These are phyloP conservation scores for Pagetopsis macropterus DNA, from an alignment of 2,797 vertebrate genomes.

Conservation along the genomic window DNA sequence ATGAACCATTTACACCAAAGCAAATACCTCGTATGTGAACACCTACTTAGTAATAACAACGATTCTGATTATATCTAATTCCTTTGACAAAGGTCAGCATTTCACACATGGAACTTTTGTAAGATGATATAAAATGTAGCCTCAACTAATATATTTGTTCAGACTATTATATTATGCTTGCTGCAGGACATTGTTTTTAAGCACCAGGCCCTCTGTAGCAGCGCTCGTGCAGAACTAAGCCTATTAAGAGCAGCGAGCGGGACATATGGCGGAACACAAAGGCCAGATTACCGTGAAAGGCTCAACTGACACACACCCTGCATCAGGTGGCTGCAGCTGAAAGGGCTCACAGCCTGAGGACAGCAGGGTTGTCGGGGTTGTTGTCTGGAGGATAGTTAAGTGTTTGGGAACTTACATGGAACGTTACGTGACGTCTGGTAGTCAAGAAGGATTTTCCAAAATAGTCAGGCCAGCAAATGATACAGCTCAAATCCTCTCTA, in stretches of 20 bases:
- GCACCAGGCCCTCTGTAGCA: background rate
- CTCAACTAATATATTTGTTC: background rate
- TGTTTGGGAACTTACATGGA: slow-evolving; percentile 52
- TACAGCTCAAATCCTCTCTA: slow-evolving; percentile 56
- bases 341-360: background rate
- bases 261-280: slow-evolving; percentile 70
- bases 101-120: background rate
- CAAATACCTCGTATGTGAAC: no score
- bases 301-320: slow-evolving; percentile 16
- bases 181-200: background rate
- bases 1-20: no score
- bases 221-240: slow-evolving; percentile 65
- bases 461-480: slow-evolving; percentile 57
- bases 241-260: slow-evolving; percentile 62
- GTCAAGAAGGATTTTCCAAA: slow-evolving; percentile 46
- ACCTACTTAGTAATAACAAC: no score
- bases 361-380: background rate
- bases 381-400: slow-evolving; percentile 4
- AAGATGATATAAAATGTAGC: no score
- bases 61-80: no score
- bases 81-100: background rate
- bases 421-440: slow-evolving; percentile 41
- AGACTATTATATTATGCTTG: background rate
- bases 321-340: slow-evolving; percentile 18
- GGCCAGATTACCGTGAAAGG: slow-evolving; percentile 23